Evolutionary conservation across 2,888 invertebrate genomes (phyloP).

Genomic region (Griposia aprilina): DNA sequence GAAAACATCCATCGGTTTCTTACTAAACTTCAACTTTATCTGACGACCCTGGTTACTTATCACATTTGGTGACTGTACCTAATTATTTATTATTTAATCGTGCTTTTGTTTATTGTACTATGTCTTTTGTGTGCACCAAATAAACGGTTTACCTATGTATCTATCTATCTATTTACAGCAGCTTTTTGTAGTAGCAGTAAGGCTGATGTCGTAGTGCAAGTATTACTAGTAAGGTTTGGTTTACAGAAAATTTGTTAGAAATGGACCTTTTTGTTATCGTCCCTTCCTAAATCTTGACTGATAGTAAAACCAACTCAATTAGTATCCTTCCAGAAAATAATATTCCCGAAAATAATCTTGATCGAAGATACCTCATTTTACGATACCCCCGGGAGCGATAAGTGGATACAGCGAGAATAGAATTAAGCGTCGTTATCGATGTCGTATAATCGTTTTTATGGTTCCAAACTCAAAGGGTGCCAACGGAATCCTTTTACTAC

Average conservation of each 20-base stretch:
- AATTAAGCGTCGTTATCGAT: conserved; percentile 37
- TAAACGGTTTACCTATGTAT: too few species aligned
- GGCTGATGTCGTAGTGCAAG: background rate
- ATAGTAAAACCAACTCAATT: too few species aligned
- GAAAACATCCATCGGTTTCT: too few species aligned
- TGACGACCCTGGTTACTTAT: too few species aligned
- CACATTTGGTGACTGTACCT: too few species aligned
- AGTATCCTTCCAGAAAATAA: background rate
- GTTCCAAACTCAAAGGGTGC: too few species aligned
- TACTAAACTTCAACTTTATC: too few species aligned
- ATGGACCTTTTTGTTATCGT: background rate
- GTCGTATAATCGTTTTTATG: conserved; percentile 7
- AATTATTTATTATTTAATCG: too few species aligned
- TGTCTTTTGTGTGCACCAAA: too few species aligned
- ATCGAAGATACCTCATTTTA: conserved; percentile 27
- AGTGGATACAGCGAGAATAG: conserved; percentile 18
- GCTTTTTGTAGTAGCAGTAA: background rate
- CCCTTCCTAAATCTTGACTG: background rate
- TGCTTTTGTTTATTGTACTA: too few species aligned
- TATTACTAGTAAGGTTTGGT: background rate
- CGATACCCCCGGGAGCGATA: background rate
- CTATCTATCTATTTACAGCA: background rate
- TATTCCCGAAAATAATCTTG: conserved; percentile 4
- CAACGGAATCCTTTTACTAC: too few species aligned
- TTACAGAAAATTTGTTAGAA: background rate